Evolutionary conservation across 1,140 invertebrate species (phyloP).

Genomic region (Brachionus plicatilis): DNA sequence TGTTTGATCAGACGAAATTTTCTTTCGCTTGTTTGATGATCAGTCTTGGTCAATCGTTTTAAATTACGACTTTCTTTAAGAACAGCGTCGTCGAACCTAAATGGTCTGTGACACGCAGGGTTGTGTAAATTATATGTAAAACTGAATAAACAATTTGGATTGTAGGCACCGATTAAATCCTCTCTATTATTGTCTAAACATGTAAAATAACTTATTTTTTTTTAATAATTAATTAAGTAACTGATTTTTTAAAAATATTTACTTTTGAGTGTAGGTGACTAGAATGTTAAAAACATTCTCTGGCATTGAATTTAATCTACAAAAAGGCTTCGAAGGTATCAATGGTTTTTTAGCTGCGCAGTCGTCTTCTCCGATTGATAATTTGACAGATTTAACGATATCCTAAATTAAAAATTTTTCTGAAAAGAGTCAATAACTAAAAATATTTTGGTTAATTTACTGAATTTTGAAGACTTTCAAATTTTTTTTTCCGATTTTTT

Average conservation of each 20-base stretch:
- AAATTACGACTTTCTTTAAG: slow-evolving; percentile 28
- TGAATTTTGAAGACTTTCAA: slow-evolving; percentile 19
- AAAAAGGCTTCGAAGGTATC: neutral
- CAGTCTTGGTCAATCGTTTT: neutral
- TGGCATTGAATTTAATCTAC: neutral
- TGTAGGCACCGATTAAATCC: neutral
- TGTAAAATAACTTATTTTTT: slow-evolving; percentile 27
- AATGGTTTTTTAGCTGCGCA: neutral
- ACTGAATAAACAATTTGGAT: neutral
- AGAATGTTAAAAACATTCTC: slow-evolving; percentile 33
- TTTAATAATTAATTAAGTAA: neutral
- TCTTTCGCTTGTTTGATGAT: slow-evolving; percentile 23
- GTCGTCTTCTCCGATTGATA: slow-evolving; percentile 17
- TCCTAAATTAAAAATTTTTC: neutral
- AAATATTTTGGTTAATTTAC: neutral
- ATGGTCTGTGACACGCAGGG: neutral
- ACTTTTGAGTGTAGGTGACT: slow-evolving; percentile 24
- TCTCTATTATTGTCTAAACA: slow-evolving; percentile 10
- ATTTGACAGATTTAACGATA: neutral
- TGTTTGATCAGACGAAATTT: neutral
- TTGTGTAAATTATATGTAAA: neutral
- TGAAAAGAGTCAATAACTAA: neutral
- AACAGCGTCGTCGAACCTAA: neutral
- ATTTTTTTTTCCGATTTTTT: slow-evolving; percentile 8
- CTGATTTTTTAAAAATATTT: neutral